Conservation (phyloP, 2,797 vertebrate species). For the Antennarius maculatus region DNA sequence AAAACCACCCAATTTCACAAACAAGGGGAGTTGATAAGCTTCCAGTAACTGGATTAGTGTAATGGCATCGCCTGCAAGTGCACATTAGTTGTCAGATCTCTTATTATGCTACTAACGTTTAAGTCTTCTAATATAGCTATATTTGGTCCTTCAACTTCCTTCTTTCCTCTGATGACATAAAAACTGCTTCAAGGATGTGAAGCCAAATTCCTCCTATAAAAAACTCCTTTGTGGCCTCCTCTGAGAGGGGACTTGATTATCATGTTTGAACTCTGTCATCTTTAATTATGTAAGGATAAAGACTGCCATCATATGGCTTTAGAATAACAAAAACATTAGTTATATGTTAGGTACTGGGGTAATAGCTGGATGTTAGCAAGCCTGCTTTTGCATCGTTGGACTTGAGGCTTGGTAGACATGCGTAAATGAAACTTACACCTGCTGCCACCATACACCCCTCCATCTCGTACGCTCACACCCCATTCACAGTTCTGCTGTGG, state of each 20-base stretch:
- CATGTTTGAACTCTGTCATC: slow-evolving; percentile 17
- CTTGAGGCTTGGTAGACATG: slow-evolving; percentile 3
- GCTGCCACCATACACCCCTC: slow-evolving; percentile 39
- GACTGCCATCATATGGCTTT: slow-evolving; percentile 1
- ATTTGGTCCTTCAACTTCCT: not conserved
- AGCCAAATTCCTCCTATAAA: slow-evolving; percentile 25
- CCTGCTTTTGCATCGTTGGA: slow-evolving; percentile 17
- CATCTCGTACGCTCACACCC: slow-evolving; percentile 4
- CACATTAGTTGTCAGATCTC: slow-evolving; percentile 7
- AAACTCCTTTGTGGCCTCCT: slow-evolving; percentile 14
- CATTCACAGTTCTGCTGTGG: slow-evolving; percentile 25
- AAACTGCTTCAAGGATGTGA: slow-evolving; percentile 17
- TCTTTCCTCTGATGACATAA: slow-evolving; percentile 19
- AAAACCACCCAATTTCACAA: slow-evolving; percentile 21
- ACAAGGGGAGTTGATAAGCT: slow-evolving; percentile 19
- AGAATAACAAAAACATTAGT: slow-evolving; percentile 5
- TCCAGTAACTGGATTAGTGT: slow-evolving; percentile 16
- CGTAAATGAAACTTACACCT: slow-evolving; percentile 8
- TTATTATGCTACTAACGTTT: slow-evolving; percentile 7
- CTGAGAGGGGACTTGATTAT: slow-evolving; percentile 14
- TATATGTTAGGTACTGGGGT: slow-evolving; percentile 26
- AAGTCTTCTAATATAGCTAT: slow-evolving; percentile 18
- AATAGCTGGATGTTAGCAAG: slow-evolving; percentile 13
- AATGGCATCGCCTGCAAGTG: not conserved
- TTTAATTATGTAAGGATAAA: slow-evolving; percentile 27